These are phyloP conservation scores for Acronicta alni DNA, from an alignment of 2,888 invertebrate species.

Conservation along the genomic window DNA sequence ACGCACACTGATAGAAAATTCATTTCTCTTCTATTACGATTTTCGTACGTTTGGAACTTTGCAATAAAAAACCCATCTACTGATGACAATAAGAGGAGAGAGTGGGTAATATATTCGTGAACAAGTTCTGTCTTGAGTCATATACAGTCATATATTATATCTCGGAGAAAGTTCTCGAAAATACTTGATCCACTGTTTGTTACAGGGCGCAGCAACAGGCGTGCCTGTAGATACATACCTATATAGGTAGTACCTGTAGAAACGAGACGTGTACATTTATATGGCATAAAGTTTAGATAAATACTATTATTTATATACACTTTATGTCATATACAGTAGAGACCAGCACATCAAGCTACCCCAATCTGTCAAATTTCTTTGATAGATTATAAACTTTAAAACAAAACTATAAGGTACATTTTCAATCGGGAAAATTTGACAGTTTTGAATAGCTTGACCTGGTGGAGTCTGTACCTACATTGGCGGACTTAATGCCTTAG, in stretches of 20 bases:
- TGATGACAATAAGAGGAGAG: conserved; percentile 40
- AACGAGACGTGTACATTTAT: too few relatives aligned
- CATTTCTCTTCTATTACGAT: conserved; percentile 45
- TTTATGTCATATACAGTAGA: too few relatives aligned
- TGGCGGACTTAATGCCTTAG: too few relatives aligned
- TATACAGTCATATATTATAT: conserved; percentile 20
- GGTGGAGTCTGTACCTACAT: too few relatives aligned
- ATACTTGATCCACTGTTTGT: conserved; percentile 57
- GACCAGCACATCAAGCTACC: too few relatives aligned
- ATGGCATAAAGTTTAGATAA: too few relatives aligned
- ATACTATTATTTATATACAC: too few relatives aligned
- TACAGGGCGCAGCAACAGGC: conserved; percentile 64
- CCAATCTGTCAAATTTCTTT: too few relatives aligned
- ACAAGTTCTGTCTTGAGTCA: conserved; percentile 7
- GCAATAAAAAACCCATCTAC: conserved; percentile 52
- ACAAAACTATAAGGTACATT: too few relatives aligned
- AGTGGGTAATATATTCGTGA: conserved; percentile 23
- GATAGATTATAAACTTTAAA: too few relatives aligned
- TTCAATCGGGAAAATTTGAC: too few relatives aligned
- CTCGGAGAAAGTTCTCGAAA: conserved; percentile 47
- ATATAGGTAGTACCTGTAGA: conserved; percentile 39
- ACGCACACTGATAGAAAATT: conserved; percentile 32
- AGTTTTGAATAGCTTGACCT: too few relatives aligned
- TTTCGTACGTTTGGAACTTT: conserved; percentile 30
- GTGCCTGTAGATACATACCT: conserved; percentile 23